Base-by-base conservation (phyloP, 1,140 invertebrate species). In the Drosophila biarmipes region DNA sequence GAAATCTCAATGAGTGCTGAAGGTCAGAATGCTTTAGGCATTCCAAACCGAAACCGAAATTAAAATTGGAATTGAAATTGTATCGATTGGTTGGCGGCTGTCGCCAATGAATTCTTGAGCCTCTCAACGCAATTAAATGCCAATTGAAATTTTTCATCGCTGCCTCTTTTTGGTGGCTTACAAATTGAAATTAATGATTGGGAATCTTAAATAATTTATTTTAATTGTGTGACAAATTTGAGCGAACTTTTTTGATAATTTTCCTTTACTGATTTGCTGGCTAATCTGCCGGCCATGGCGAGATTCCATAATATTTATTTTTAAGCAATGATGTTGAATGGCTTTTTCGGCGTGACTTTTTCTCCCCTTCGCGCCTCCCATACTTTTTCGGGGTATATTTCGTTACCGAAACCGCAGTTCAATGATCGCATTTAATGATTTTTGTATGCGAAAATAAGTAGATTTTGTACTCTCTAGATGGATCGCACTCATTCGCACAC, bases 401-500 rank as follows among this genome's bases (percentile, higher is more conserved):
- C 57, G 66, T 56, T 38, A 49, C 61, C 48, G 27, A 63, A 63
- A 37, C 35, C 66, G 42, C 73, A 57, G 82, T 87, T 87, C 82
- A 87, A 87, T 82, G 82, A 79, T 87, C 84, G 82, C 82, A 67
- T 87, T 89, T 87, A 87, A 87, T 87, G 82, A 89, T 79, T 87
- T 86, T 87, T 84, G 82, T 87, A 87, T 87, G 82, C 84, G 82
- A 87, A 87, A 87, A 89, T 87, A 87, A 87, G 82, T 87, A 87
- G 84, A 82, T 89, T 89, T 76, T 59, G 74, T 89, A 82, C 78
- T 86, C 49, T 19, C 42, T 61, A 56, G 80, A 63, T 57, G 66
- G 62, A 68, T 69, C 81, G 73, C 84, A 69, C 62, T 63, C 42
- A 7, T 21, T 46, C 29, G 31, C 66, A 31, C 56, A 66, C 52